Evolutionary conservation across 2,888 invertebrate genomes (phyloP).

Genomic region (Eupithecia inturbata): DNA sequence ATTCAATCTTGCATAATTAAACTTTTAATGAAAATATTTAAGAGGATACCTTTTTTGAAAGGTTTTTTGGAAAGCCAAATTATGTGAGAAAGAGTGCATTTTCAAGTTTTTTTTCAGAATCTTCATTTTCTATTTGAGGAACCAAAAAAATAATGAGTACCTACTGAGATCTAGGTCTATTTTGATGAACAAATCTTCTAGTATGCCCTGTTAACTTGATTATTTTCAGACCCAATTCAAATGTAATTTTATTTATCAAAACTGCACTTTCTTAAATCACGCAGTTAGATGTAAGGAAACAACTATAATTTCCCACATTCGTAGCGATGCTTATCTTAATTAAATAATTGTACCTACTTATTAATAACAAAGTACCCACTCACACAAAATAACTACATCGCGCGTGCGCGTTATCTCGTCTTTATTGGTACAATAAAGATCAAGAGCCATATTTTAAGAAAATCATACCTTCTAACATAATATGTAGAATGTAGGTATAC

Average conservation of each 20-base stretch:
- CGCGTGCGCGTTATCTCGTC: neutral
- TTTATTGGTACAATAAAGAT: neutral
- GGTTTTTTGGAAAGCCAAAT: too few relatives aligned
- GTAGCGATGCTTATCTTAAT: neutral
- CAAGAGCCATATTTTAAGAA: neutral
- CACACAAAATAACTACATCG: neutral
- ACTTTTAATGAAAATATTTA: neutral
- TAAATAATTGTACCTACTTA: neutral
- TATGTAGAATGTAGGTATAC: too few relatives aligned
- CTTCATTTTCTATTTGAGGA: too few relatives aligned
- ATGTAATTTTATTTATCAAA: neutral
- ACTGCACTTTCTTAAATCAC: neutral
- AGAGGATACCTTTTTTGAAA: too few relatives aligned
- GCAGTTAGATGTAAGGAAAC: neutral
- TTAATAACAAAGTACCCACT: neutral
- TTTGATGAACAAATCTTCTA: too few relatives aligned
- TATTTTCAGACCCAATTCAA: too few relatives aligned
- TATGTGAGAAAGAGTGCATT: too few relatives aligned
- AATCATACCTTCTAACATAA: neutral
- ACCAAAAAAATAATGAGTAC: too few relatives aligned
- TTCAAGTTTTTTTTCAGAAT: too few relatives aligned
- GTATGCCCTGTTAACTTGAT: too few relatives aligned
- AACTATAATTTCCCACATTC: neutral
- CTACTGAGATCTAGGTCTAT: too few relatives aligned
- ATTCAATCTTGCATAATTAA: neutral